These are phyloP conservation scores for Acrobasis repandana DNA, from an alignment of 2,888 invertebrate genomes.

Conservation along the genomic window DNA sequence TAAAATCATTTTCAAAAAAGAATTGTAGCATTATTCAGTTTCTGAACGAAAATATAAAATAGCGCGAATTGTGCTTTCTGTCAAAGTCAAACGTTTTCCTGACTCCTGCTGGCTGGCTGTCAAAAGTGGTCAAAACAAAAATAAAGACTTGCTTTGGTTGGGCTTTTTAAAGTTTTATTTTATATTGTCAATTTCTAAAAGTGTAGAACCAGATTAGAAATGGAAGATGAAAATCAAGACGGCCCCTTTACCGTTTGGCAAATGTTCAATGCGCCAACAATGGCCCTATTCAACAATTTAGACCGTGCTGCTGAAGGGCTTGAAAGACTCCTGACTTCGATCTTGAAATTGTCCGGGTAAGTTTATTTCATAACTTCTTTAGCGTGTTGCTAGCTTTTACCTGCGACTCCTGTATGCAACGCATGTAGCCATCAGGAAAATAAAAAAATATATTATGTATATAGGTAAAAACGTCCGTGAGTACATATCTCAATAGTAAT, in stretches of 20 bases:
- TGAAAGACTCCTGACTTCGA: conserved; percentile 81
- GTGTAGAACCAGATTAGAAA: conserved; percentile 30
- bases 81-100: not conserved
- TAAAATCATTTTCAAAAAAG: too few relatives aligned
- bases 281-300: conserved; percentile 81
- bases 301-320: conserved; percentile 80
- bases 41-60: not conserved
- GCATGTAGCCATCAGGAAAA: too few relatives aligned
- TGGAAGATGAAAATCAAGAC: conserved; percentile 73
- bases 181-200: too few relatives aligned
- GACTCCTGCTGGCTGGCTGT: not conserved
- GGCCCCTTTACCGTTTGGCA: conserved; percentile 83
- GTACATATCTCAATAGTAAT: too few relatives aligned
- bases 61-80: not conserved
- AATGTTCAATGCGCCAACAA: conserved; percentile 84
- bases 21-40: too few relatives aligned
- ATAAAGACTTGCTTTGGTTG: not conserved
- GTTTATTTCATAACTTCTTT: conserved; percentile 9
- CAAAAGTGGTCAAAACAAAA: not conserved
- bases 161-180: not conserved
- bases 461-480: too few relatives aligned
- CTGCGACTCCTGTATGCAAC: too few relatives aligned
- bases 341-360: conserved; percentile 83
- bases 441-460: too few relatives aligned
- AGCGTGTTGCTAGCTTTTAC: too few relatives aligned